A percentile compares a stretch with the other conserved stretches of the same genome.
Conservation (phyloP, 2,888 invertebrate species). For the Amphipyra berbera region DNA sequence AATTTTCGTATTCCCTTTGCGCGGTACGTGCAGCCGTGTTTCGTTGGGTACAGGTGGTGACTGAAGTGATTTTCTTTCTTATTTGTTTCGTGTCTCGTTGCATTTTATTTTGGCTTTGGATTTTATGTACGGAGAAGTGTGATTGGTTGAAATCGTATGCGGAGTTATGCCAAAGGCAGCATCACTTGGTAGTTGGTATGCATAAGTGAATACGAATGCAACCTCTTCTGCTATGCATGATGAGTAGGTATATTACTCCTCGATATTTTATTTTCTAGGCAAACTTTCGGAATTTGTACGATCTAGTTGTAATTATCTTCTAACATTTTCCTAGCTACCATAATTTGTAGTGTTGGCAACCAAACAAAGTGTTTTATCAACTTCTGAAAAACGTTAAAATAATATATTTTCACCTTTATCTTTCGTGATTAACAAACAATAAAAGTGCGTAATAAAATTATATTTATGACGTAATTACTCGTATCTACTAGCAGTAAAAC, state of each 20-base stretch:
- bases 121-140: conserved; percentile 6
- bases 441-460: conserved; percentile 17
- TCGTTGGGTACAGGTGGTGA: conserved; percentile 36
- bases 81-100: conserved; percentile 22
- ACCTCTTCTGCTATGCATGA: too few species aligned
- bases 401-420: conserved; percentile 7
- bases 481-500: conserved; percentile 20
- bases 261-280: too few species aligned
- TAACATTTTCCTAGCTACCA: too few species aligned
- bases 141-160: conserved; percentile 6
- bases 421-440: conserved; percentile 15
- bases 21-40: conserved; percentile 37
- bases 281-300: too few species aligned
- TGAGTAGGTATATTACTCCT: too few species aligned
- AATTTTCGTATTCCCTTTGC: conserved; percentile 57
- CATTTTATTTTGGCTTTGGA: conserved; percentile 18
- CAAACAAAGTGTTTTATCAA: too few species aligned
- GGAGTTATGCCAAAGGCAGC: background rate
- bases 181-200: background rate
- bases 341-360: too few species aligned
- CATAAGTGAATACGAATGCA: background rate
- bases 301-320: too few species aligned
- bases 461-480: conserved; percentile 28
- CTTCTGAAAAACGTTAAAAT: too few species aligned
- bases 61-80: conserved; percentile 41